These are phyloP conservation scores for Lampris megalopsis DNA, from an alignment of 2,113 vertebrate genomes.

Conservation along the genomic window DNA sequence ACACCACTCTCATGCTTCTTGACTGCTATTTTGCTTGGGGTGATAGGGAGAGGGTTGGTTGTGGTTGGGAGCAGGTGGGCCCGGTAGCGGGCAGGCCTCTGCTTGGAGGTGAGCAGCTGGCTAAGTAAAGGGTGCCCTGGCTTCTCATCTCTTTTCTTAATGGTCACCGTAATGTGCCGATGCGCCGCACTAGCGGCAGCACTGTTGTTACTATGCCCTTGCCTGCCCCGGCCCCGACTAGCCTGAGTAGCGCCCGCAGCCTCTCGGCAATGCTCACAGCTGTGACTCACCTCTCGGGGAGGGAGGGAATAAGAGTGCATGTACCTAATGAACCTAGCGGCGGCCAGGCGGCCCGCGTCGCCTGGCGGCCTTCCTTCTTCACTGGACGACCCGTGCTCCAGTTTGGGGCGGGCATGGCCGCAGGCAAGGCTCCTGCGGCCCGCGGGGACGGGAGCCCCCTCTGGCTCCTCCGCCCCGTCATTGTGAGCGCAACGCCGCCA, in stretches of 20 bases:
- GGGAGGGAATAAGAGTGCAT: conserved; percentile 88
- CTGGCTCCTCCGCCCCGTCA: conserved; percentile 74
- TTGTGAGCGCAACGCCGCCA: conserved; percentile 77
- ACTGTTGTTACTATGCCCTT: conserved; percentile 59
- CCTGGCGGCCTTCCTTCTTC: conserved; percentile 85
- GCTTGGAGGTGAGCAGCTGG: conserved; percentile 82
- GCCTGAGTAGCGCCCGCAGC: conserved; percentile 78
- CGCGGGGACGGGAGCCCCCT: conserved; percentile 75
- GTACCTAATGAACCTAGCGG: conserved; percentile 88
- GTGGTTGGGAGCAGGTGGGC: conserved; percentile 54
- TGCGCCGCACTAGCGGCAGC: conserved; percentile 44
- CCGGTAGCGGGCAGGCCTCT: conserved; percentile 68
- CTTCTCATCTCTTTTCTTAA: conserved; percentile 78
- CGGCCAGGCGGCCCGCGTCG: conserved; percentile 81
- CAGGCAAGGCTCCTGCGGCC: conserved; percentile 78
- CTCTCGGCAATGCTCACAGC: conserved; percentile 86
- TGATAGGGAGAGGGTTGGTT: conserved; percentile 47
- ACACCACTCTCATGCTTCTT: conserved; percentile 42
- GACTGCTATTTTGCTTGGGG: conserved; percentile 51
- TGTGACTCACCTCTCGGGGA: conserved; percentile 85
- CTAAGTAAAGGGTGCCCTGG: conserved; percentile 81
- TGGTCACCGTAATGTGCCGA: conserved; percentile 77
- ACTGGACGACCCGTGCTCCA: conserved; percentile 76
- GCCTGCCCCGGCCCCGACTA: conserved; percentile 75
- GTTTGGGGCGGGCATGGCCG: conserved; percentile 78